Evolutionary conservation across 2,888 invertebrate genomes (phyloP).

Genomic region (Ectemnius cavifrons): DNA sequence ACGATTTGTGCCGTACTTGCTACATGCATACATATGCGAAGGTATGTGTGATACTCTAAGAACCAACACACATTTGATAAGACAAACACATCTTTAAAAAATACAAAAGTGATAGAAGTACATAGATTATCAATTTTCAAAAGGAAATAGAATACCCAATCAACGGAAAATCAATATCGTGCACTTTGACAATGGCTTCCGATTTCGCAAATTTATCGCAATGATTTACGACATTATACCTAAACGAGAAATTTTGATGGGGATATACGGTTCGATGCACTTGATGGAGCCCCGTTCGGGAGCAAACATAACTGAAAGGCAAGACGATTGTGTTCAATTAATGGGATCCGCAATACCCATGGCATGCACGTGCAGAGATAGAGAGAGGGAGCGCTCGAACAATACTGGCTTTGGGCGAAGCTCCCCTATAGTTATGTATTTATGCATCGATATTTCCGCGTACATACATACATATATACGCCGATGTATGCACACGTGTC

Average conservation of each 20-base stretch:
- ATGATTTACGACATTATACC: too few species aligned
- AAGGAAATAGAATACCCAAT: too few species aligned
- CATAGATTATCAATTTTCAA: too few species aligned
- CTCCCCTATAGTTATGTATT: constrained; percentile 40
- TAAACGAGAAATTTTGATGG: neutral
- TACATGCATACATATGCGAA: too few species aligned
- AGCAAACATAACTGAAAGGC: constrained; percentile 42
- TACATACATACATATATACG: constrained; percentile 5
- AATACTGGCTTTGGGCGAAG: constrained; percentile 27
- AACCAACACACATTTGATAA: too few species aligned
- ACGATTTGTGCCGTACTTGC: too few species aligned
- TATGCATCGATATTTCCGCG: constrained; percentile 36
- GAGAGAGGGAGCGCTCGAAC: constrained; percentile 23
- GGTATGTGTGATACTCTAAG: too few species aligned
- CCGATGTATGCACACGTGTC: constrained; percentile 19
- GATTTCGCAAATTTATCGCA: too few species aligned
- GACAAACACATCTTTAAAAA: too few species aligned
- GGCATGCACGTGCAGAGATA: constrained; percentile 39
- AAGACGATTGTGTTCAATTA: constrained; percentile 52
- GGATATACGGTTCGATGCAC: constrained; percentile 27
- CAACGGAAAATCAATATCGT: too few species aligned
- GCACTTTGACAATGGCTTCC: too few species aligned
- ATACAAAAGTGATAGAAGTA: too few species aligned
- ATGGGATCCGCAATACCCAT: constrained; percentile 45
- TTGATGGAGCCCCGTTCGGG: constrained; percentile 12